Evolutionary conservation across 1,140 invertebrate genomes (phyloP).

Genomic region (Cherax quadricarinatus): DNA sequence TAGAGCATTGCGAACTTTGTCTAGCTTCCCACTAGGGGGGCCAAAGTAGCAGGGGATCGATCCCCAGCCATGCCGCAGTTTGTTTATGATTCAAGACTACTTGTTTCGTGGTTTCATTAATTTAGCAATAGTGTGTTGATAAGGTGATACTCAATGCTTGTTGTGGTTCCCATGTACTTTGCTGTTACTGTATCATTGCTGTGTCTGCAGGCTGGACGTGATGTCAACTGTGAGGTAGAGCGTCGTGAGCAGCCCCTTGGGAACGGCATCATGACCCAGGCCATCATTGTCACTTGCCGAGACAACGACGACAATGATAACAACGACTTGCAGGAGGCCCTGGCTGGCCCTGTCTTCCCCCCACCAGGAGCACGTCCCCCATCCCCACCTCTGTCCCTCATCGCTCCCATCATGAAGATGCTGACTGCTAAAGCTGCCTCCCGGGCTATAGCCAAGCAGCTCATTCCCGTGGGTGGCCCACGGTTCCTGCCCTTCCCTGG

Average conservation of each 20-base stretch:
- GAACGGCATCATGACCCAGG: conserved; percentile 43
- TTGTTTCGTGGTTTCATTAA: too few relatives aligned
- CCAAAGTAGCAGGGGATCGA: too few relatives aligned
- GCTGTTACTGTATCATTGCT: too few relatives aligned
- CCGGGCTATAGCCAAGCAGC: neutral
- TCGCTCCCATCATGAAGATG: conserved; percentile 65
- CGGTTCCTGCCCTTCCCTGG: neutral
- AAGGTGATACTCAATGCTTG: too few relatives aligned
- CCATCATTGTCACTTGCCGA: conserved; percentile 59
- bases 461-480: neutral
- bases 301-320: conserved; percentile 2
- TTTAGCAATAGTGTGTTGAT: too few relatives aligned
- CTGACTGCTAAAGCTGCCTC: conserved; percentile 15
- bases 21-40: too few relatives aligned
- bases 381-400: conserved; percentile 36
- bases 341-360: neutral
- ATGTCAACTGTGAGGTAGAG: conserved; percentile 65
- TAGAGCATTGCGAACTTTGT: too few relatives aligned
- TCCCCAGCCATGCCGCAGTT: too few relatives aligned
- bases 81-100: too few relatives aligned
- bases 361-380: conserved; percentile 1
- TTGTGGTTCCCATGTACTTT: too few relatives aligned
- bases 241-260: conserved; percentile 55
- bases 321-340: neutral
- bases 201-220: conserved; percentile 34